phyloP scores from a whole-genome alignment of 2,797 vertebrate species.

The Parauchenoglanis ngamensis region DNA sequence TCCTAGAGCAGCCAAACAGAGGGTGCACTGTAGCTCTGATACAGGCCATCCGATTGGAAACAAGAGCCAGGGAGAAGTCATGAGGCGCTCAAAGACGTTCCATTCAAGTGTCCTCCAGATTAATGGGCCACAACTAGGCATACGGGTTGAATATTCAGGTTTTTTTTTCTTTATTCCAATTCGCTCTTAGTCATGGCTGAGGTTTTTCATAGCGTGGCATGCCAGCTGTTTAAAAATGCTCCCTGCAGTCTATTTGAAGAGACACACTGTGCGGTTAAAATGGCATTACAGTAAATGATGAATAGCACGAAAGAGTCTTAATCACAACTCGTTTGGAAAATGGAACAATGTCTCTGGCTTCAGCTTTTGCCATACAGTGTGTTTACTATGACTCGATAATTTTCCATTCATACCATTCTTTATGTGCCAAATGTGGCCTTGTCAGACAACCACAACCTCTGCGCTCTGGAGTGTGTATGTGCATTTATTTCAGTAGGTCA shows the following conservation, averaged over 20 bases:
- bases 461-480: conserved; percentile 40
- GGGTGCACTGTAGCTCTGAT: conserved; percentile 74
- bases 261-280: conserved; percentile 39
- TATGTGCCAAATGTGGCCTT: conserved; percentile 44
- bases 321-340: conserved; percentile 45
- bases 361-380: conserved; percentile 35
- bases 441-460: conserved; percentile 52
- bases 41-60: conserved; percentile 71
- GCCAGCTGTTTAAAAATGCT: conserved; percentile 40
- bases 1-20: conserved; percentile 73
- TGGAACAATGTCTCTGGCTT: conserved; percentile 21
- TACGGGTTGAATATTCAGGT: conserved; percentile 52
- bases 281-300: conserved; percentile 42
- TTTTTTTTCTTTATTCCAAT: conserved; percentile 26
- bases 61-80: conserved; percentile 71
- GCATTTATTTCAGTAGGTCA: conserved; percentile 44
- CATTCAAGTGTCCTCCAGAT: conserved; percentile 67
- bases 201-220: conserved; percentile 20
- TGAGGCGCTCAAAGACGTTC: conserved; percentile 73
- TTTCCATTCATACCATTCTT: conserved; percentile 39
- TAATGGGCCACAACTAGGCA: conserved; percentile 35
- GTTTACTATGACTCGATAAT: conserved; percentile 35
- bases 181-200: conserved; percentile 42
- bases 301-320: conserved; percentile 43
- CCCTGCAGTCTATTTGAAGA: conserved; percentile 33